Evolutionary conservation across 1,140 invertebrate species (phyloP).

Genomic region (Ectropis grisescens): DNA sequence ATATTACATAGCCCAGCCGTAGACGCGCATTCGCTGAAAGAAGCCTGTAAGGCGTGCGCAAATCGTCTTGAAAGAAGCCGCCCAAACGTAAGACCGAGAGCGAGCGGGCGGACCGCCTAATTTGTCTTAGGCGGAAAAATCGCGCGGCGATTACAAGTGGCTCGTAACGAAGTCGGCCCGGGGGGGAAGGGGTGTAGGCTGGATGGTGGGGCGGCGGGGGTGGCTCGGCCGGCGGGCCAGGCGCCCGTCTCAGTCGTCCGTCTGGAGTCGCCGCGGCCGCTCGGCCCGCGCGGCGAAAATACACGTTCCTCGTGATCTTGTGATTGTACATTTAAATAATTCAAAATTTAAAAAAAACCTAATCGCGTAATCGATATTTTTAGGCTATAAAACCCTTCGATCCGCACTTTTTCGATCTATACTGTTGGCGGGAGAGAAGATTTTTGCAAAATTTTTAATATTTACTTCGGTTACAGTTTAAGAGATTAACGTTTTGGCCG

Average conservation of each 20-base stretch:
- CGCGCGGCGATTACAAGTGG: slow-evolving; percentile 66
- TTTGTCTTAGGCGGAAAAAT: slow-evolving; percentile 69
- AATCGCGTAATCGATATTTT: slow-evolving; percentile 63
- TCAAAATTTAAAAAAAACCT: slow-evolving; percentile 39
- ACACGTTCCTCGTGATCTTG: slow-evolving; percentile 68
- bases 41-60: slow-evolving; percentile 22
- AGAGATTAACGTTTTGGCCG: slow-evolving; percentile 63
- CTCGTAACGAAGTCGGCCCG: slow-evolving; percentile 63
- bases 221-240: slow-evolving; percentile 29
- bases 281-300: slow-evolving; percentile 60
- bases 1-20: too few species aligned
- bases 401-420: slow-evolving; percentile 49
- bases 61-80: slow-evolving; percentile 51
- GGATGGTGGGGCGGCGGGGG: slow-evolving; percentile 18
- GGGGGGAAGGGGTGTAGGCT: slow-evolving; percentile 13
- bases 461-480: slow-evolving; percentile 66
- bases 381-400: slow-evolving; percentile 54
- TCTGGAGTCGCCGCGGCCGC: slow-evolving; percentile 63
- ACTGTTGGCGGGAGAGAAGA: slow-evolving; percentile 47
- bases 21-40: too few species aligned
- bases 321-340: slow-evolving; percentile 65
- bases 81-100: slow-evolving; percentile 35
- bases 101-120: slow-evolving; percentile 52
- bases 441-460: slow-evolving; percentile 66
- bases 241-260: slow-evolving; percentile 57